Base-by-base conservation (phyloP, 2,888 invertebrate species). In the Apotomis capreana region DNA sequence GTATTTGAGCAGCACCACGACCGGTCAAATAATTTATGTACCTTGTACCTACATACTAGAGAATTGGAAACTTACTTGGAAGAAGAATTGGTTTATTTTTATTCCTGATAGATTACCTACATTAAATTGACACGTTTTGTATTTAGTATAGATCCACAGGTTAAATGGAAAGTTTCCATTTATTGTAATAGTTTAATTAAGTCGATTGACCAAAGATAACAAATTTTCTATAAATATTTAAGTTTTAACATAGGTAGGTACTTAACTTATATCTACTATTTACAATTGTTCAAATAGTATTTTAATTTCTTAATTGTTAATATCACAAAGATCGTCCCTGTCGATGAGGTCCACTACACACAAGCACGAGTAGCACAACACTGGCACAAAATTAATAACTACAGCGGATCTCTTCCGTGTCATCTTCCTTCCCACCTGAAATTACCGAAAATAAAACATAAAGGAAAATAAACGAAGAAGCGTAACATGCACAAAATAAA, bases 281-380 rank as follows among this genome's bases (percentile, higher is more conserved):
- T 92, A 92, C 91, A 92, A 80, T 83, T 52, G 52, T 68, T 84
- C 82, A 80, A 79, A 81, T 80, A 81, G 81, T 80, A 80, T 84
- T 79, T 80, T 82, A 81, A 80, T 83, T 85, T 81, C 92, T 91
- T 91, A 92, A 82, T 84, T 83, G 84, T 84, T 92, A 92, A 92
- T 92, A 92, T 93, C 92, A 93, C 92, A 92, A 88, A 80, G 76
- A 90, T 92, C 92, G 92, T 92, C 92, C 86, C 85, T 92, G 78
- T 86, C 92, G 92, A 92, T 86, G 79, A 78, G 74, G 71, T 72
- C 73, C 76, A 71, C 77, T 79, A 77, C 78, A 82, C 82, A 76
- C 79, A 80, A 80, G 76, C 79, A 81, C 75, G 81, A 79, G 80
- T 84, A 83, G 77, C 78, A 81, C 84, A 83, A 85, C 84, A 87